phyloP scores from a whole-genome alignment of 30 jellyfish, hydroid and myxozoan genomes.

The Cassiopea andromeda region DNA sequence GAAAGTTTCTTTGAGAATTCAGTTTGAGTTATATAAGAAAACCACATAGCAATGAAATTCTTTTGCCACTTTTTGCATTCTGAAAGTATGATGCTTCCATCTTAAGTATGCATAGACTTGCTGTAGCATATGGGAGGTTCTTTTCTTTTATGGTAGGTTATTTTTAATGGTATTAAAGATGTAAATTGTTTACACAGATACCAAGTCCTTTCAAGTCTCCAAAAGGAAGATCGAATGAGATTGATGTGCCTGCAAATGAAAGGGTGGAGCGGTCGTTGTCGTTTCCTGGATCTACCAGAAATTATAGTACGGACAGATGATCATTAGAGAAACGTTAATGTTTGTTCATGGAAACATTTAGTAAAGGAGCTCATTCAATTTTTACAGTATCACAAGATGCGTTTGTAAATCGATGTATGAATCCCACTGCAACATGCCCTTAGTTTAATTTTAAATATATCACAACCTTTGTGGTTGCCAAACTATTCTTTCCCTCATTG shows the following conservation, averaged over 20 bases:
- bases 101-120: no score
- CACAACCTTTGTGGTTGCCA: no score
- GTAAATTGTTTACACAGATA: constrained; percentile 11
- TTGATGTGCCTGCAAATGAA: constrained; percentile 25
- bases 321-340: not conserved
- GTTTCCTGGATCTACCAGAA: constrained; percentile 49
- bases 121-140: no score
- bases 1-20: no score
- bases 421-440: no score
- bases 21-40: no score
- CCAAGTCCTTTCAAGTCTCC: constrained; percentile 73
- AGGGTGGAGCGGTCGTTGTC: constrained; percentile 62
- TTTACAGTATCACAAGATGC: not conserved
- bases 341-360: not conserved
- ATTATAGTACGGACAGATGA: constrained; percentile 42
- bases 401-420: not conserved
- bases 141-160: no score
- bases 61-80: no score
- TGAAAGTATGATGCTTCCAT: no score
- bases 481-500: no score
- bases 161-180: not conserved
- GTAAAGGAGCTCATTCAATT: not conserved
- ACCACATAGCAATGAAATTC: no score
- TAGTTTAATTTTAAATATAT: no score
- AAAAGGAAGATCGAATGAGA: constrained; percentile 28